phyloP scores from a whole-genome alignment of 1,140 invertebrate species.

The Antheraea pernyi region DNA sequence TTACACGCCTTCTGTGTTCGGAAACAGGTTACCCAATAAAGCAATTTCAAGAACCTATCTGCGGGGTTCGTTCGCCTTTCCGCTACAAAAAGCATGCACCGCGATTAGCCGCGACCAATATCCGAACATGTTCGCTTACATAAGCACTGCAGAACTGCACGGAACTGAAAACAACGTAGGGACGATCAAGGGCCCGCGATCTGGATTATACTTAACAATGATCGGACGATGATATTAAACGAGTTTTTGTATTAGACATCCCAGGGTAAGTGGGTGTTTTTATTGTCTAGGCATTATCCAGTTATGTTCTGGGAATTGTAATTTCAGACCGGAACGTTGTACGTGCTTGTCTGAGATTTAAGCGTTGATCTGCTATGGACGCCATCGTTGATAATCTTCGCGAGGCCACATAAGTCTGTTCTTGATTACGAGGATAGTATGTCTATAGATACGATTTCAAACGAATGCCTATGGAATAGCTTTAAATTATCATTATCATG shows the following conservation, averaged over 20 bases:
- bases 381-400: conserved; percentile 4
- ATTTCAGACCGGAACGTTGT: conserved; percentile 8
- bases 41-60: conserved; percentile 69
- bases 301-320: conserved; percentile 10
- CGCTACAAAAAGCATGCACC: conserved; percentile 57
- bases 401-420: background rate
- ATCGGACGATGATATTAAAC: background rate
- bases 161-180: conserved; percentile 30
- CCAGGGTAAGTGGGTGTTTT: conserved; percentile 7
- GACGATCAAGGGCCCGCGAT: conserved; percentile 2
- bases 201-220: background rate
- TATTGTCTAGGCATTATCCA: conserved; percentile 10
- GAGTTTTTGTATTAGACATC: background rate
- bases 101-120: conserved; percentile 41
- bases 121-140: conserved; percentile 26
- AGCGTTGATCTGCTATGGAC: conserved; percentile 4
- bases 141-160: conserved; percentile 2
- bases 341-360: conserved; percentile 9
- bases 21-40: conserved; percentile 72
- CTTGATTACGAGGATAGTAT: background rate
- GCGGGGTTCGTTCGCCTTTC: conserved; percentile 58
- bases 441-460: no score
- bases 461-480: no score
- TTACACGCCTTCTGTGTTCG: conserved; percentile 65
- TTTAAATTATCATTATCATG: no score